phyloP scores from a whole-genome alignment of 2,888 invertebrate species.

The Sinhomidia bicolor region DNA sequence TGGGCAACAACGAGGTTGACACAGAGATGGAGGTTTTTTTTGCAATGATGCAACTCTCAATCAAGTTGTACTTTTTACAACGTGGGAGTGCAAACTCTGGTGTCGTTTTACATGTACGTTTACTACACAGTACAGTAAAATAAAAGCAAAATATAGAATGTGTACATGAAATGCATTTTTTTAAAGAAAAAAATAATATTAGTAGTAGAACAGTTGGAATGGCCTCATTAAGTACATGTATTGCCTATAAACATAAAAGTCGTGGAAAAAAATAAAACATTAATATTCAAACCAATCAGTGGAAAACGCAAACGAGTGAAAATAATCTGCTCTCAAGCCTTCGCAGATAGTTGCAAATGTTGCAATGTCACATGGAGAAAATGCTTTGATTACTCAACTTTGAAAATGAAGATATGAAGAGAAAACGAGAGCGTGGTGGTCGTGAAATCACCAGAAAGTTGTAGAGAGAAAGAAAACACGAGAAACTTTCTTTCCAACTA shows the following conservation, averaged over 20 bases:
- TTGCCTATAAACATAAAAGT: neutral
- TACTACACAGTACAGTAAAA: too few relatives aligned
- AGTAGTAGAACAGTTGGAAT: neutral
- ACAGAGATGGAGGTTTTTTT: neutral
- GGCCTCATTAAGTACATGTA: neutral
- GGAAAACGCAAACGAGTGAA: neutral
- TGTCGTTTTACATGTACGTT: neutral
- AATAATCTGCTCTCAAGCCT: slow-evolving; percentile 12
- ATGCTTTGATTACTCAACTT: slow-evolving; percentile 9
- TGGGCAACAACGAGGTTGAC: neutral
- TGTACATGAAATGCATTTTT: too few relatives aligned
- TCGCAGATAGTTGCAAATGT: neutral
- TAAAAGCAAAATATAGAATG: too few relatives aligned
- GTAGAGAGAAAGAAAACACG: neutral
- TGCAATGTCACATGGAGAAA: neutral
- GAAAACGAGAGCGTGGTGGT: neutral
- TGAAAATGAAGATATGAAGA: neutral
- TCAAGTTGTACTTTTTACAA: slow-evolving; percentile 29
- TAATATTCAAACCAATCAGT: neutral
- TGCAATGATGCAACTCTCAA: too few relatives aligned
- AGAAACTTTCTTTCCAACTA: slow-evolving; percentile 19
- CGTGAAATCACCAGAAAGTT: slow-evolving; percentile 10
- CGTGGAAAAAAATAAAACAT: neutral
- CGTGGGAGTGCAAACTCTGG: neutral
- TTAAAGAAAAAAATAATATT: too few relatives aligned